Base-by-base conservation (phyloP, 2,888 invertebrate genomes). In the Heterodera filipjevi region DNA sequence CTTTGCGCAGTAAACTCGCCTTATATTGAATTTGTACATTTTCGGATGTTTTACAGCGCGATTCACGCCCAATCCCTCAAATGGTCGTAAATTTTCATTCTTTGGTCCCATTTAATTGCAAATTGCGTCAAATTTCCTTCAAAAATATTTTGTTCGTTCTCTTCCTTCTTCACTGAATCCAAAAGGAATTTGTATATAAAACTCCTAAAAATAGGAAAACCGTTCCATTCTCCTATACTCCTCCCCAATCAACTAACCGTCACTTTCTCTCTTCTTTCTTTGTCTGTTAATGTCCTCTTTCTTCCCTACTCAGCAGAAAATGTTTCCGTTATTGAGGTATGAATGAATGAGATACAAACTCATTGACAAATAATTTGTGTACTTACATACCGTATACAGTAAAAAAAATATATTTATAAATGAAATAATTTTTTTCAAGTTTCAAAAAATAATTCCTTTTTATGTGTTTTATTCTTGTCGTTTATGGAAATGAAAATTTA, bases 271-370 rank as follows among this genome's bases (percentile, higher is more conserved):
- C 27, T 49, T 14, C 59, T 19, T 53, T 22, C 19, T 22, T 22
- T 12, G n/a, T 59, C 27, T 59, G 59, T 27, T 22, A 59, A 59
- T 59, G 59, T 59, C 59, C 27, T 27, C n/a, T 10, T 8, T 27
- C 59, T 59, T 59, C 59, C 59, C 59, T 59, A 27, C 59, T 8
- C 59, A 59, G 59, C 59, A n/a, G 59, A 59, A 59, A 59, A 59
- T 59, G 59, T 59, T 59, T 27, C 59, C 59, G 59, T 59, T 59
- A 22, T 59, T 59, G 59, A 59, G 59, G 59, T 59, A 59, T 59
- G 59, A 19, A 49, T 49, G 49, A 19, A 49, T 49, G 49, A 49
- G 16, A 16, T 49, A 19, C 16, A 39, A 39, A 39, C 12, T 39
- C 39, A 39, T 39, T 39, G n/a, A n/a, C n/a, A n/a, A n/a, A n/a